Evolutionary conservation across 2,888 invertebrate species (phyloP).

Genomic region (Eustalomyia histrio): DNA sequence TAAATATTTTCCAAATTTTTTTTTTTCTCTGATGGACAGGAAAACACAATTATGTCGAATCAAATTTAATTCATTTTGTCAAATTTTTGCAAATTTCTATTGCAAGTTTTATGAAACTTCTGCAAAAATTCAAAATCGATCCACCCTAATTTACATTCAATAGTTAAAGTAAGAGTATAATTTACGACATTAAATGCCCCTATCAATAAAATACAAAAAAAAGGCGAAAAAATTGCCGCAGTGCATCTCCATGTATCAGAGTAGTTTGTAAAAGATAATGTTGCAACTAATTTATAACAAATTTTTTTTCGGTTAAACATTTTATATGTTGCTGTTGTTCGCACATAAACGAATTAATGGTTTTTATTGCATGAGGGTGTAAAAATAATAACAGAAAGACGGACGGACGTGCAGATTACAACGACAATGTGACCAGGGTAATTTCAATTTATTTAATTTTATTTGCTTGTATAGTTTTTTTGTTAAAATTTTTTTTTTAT

Average conservation of each 20-base stretch:
- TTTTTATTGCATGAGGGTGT: slow-evolving; percentile 3
- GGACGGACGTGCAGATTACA: neutral
- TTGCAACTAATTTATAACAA: slow-evolving; percentile 58
- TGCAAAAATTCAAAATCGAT: too few relatives aligned
- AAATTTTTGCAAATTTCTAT: too few relatives aligned
- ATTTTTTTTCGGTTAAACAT: slow-evolving; percentile 21
- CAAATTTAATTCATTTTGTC: too few relatives aligned
- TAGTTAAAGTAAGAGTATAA: neutral
- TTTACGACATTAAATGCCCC: slow-evolving; percentile 22
- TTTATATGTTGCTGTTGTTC: neutral
- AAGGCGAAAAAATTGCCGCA: neutral
- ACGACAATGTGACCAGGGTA: neutral
- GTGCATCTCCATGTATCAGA: slow-evolving; percentile 3
- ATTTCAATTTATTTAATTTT: neutral
- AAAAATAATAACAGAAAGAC: neutral
- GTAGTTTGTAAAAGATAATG: slow-evolving; percentile 39
- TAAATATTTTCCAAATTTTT: too few relatives aligned
- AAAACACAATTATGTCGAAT: too few relatives aligned
- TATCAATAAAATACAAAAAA: slow-evolving; percentile 9
- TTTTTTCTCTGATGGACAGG: too few relatives aligned
- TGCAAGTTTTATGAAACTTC: too few relatives aligned
- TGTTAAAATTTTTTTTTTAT: neutral
- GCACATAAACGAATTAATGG: neutral
- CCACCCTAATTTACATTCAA: too few relatives aligned
- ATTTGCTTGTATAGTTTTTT: neutral